phyloP scores from a whole-genome alignment of 2,113 vertebrate genomes.

The Rana temporaria region DNA sequence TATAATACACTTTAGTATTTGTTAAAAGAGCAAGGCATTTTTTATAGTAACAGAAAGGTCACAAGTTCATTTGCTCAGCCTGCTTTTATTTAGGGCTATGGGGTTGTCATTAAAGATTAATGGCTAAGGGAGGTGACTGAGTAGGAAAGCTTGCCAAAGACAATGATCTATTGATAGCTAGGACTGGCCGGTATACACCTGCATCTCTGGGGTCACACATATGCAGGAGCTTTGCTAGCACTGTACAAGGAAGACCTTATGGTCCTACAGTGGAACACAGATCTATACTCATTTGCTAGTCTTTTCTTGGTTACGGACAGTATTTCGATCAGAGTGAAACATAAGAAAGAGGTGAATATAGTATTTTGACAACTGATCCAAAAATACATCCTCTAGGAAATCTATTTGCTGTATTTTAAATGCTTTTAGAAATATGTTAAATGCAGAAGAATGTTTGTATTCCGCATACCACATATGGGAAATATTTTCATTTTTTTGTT shows the following conservation, averaged over 20 bases:
- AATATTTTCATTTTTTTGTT: no score
- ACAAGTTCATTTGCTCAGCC: constrained; percentile 19
- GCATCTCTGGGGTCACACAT: constrained; percentile 33
- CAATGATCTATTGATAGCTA: constrained; percentile 33
- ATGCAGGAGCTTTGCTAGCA: constrained; percentile 28
- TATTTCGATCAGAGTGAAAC: neutral
- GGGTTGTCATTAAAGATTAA: constrained; percentile 36
- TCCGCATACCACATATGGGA: no score
- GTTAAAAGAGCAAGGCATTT: neutral
- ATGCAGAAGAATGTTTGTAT: no score
- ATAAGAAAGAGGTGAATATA: neutral
- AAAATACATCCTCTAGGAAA: no score
- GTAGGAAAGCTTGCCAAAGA: neutral
- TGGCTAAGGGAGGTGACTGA: constrained; percentile 20
- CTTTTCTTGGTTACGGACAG: neutral
- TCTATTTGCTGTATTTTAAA: no score
- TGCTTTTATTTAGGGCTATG: constrained; percentile 20
- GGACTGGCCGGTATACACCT: constrained; percentile 31
- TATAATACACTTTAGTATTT: neutral
- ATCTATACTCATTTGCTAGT: constrained; percentile 14
- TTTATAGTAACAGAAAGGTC: neutral
- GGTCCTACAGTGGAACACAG: constrained; percentile 1
- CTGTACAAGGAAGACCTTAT: neutral
- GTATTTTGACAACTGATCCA: no score
- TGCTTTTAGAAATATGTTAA: no score